Base-by-base conservation (phyloP, 2,113 vertebrate genomes). In the Pithys albifrons region DNA sequence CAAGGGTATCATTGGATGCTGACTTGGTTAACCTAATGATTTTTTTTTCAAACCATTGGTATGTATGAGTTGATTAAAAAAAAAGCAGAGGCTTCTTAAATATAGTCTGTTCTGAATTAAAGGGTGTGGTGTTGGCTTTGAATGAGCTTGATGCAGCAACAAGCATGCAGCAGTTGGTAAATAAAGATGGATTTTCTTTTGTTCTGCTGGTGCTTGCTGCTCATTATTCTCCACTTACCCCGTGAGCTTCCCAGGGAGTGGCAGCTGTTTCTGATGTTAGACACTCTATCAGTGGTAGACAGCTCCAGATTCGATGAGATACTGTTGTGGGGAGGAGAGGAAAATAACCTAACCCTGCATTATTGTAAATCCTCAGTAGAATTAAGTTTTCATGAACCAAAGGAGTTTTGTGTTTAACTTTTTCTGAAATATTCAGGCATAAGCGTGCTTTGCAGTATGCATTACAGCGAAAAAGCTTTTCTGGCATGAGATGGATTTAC, bases 271-370 rank as follows among this genome's bases (percentile, higher is more conserved):
- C 92, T 98, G 98, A 98, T 98, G 98, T 98, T 98, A 98, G 98
- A 98, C 98, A 98, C 99, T 99, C 98, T 98, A 99, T 99, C 99
- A 99, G 99, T 97, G 97, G 97, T 98, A 98, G 99, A 99, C 99
- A 99, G 99, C 98, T 98, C 98, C 98, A 97, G 94, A 98, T 97
- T 97, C 86, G 74, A 95, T 95, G 97, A 97, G 96, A 96, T 97
- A 88, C 97, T 97, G 97, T 97, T 85, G 65, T 88, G 81, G 94
- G 72, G 96, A 96, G 96, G 95, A 97, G 97, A 93, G 95, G 90
- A 88, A 73, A 84, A 89, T 90, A 95, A 93, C 83, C 85, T 88
- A 95, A 86, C 91, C 93, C 72, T 49, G 88, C 94, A 85, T 80
- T 97, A 93, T 96, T 97, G 73, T 94, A 62, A 95, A 92, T 95